Evolutionary conservation across 2,113 vertebrate genomes (phyloP), one percentile per base, ranked within the genome.

Genomic region (Lepidothrix coronata): DNA sequence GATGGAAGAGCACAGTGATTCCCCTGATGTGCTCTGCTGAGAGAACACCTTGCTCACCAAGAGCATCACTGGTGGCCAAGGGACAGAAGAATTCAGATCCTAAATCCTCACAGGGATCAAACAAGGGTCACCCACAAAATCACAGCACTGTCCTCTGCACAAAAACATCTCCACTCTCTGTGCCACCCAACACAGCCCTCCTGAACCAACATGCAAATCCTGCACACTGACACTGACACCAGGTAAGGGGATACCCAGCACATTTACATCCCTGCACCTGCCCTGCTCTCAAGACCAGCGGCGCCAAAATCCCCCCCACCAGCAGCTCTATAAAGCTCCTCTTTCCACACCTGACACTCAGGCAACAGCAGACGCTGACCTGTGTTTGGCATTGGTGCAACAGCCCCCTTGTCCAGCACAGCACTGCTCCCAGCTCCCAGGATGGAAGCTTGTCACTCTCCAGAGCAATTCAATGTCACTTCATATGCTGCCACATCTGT

Each of bases 401-500:
- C 49, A 55, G 30, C 65, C 39, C 17, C 7, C 35, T n/a, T 11
- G 5, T 35, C 62, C 30, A 43, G 44, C 55, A 19, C 54, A 43
- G 70, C 46, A 65, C 17, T 2, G 3, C 67, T 37, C 14, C 21
- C 72, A 6, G 5, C 27, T 43, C 16, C 30, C 22, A 79, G 31
- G 58, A 93, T 95, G 88, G 49, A n/a, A 11, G 4, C 9, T 8
- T 81, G 54, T 18, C 35, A 8, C 59, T 55, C 83, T 24, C 35
- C 1, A 33, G 7, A 61, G 0, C 5, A 12, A 24, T 7, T 5
- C 18, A 89, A 86, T 41, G 6, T 2, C 46, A 91, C 51, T 19
- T 8, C 21, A 2, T 24, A 21, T 0, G 2, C 11, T 8, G 17
- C 0, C 18, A 2, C 4, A 1, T 0, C 11, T 21, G 1, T 58